These are phyloP conservation scores for Mechanitis mazaeus DNA, from an alignment of 2,888 invertebrate species.

Conservation along the genomic window DNA sequence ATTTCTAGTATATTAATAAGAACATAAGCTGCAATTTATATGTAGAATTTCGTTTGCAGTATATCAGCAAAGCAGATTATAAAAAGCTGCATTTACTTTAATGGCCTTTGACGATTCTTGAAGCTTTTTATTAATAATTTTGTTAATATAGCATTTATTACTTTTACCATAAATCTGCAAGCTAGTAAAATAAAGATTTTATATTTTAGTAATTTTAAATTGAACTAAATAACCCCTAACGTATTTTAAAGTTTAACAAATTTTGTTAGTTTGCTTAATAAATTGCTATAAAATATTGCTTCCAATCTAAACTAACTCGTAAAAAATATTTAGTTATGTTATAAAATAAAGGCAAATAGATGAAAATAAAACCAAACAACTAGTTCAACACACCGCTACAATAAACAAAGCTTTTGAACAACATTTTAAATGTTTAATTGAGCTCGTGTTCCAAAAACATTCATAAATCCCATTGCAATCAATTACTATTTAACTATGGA, in stretches of 20 bases:
- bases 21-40: background rate
- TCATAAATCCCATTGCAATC: background rate
- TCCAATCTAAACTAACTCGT: constrained; percentile 3
- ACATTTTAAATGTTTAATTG: constrained; percentile 6
- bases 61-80: background rate
- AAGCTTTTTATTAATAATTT: too few relatives aligned
- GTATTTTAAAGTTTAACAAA: constrained; percentile 5
- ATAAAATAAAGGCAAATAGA: constrained; percentile 1
- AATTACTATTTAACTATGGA: background rate
- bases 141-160: too few relatives aligned
- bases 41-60: background rate
- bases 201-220: background rate
- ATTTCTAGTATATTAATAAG: background rate
- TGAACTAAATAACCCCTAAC: constrained; percentile 1
- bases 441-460: background rate
- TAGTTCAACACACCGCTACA: constrained; percentile 1
- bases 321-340: background rate
- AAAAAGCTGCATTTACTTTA: background rate
- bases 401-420: background rate
- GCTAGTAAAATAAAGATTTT: background rate
- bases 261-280: constrained; percentile 4
- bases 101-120: background rate
- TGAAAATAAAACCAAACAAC: constrained; percentile 3
- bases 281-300: constrained; percentile 6
- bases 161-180: background rate